Conservation (phyloP, 2,113 vertebrate species). For the Elephas maximus region DNA sequence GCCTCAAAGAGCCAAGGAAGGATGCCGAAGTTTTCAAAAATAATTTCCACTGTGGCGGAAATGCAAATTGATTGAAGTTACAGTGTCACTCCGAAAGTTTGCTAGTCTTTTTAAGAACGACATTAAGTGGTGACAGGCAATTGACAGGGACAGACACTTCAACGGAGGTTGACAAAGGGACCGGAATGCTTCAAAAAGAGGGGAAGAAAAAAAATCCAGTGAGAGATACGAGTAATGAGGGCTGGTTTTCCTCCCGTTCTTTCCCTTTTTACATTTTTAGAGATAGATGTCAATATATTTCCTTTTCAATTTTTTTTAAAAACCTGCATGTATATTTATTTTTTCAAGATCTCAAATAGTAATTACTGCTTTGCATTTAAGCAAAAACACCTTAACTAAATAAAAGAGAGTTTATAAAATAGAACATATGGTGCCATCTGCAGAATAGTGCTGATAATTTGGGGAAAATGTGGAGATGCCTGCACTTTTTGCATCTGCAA, state of each 20-base stretch:
- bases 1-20: constrained; percentile 66
- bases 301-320: not conserved
- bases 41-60: constrained; percentile 76
- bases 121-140: constrained; percentile 77
- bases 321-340: not conserved
- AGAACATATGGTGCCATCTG: constrained; percentile 52
- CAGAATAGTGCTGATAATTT: constrained; percentile 51
- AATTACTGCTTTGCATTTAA: constrained; percentile 54
- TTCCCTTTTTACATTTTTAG: constrained; percentile 35
- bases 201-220: not conserved
- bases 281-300: not conserved
- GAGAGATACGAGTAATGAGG: constrained; percentile 43
- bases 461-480: not conserved
- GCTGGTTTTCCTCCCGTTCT: not conserved
- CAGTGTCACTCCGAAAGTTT: constrained; percentile 80
- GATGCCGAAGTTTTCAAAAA: constrained; percentile 76
- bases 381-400: constrained; percentile 62
- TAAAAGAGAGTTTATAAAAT: constrained; percentile 62
- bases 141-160: constrained; percentile 75
- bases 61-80: constrained; percentile 78
- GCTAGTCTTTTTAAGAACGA: constrained; percentile 74
- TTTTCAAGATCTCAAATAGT: not conserved
- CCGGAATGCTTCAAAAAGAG: constrained; percentile 37
- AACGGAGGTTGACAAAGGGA: constrained; percentile 59
- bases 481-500: not conserved